phyloP scores from a whole-genome alignment of 2,888 invertebrate genomes.

The Nebria salina region DNA sequence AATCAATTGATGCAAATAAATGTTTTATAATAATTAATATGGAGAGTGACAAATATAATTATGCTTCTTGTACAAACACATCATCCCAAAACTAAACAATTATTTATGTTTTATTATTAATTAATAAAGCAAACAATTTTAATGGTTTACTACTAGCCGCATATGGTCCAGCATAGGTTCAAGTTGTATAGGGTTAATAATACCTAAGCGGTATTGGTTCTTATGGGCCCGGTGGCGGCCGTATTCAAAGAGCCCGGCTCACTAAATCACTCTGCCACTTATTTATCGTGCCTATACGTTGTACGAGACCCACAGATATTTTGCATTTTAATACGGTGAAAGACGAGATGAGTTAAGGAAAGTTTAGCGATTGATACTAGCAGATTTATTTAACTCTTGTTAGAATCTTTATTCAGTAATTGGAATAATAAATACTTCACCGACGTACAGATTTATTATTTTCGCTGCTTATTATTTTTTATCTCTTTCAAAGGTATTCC shows the following conservation, averaged over 20 bases:
- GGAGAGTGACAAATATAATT: background rate
- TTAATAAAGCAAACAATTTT: background rate
- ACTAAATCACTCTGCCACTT: constrained; percentile 24
- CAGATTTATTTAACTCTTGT: constrained; percentile 15
- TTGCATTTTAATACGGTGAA: constrained; percentile 14
- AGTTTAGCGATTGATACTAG: constrained; percentile 10
- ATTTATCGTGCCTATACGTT: constrained; percentile 11
- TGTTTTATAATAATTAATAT: too few species aligned
- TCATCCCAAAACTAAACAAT: background rate
- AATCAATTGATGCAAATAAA: too few species aligned
- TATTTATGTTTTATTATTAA: background rate
- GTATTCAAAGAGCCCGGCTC: constrained; percentile 24
- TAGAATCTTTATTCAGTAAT: constrained; percentile 22
- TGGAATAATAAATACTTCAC: constrained; percentile 18
- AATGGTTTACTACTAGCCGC: background rate
- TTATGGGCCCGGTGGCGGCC: constrained; percentile 8
- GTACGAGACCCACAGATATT: constrained; percentile 13
- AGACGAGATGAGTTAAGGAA: constrained; percentile 8
- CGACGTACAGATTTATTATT: background rate
- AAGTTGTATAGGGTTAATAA: background rate
- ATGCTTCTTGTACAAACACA: background rate
- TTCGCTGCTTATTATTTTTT: background rate
- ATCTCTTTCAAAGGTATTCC: background rate
- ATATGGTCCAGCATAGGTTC: background rate
- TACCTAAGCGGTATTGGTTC: background rate